Percentiles rank a stretch among this genome's conserved stretches.
Evolutionary conservation across 2,888 invertebrate species (phyloP).

Genomic region (Agonopterix heracliana): DNA sequence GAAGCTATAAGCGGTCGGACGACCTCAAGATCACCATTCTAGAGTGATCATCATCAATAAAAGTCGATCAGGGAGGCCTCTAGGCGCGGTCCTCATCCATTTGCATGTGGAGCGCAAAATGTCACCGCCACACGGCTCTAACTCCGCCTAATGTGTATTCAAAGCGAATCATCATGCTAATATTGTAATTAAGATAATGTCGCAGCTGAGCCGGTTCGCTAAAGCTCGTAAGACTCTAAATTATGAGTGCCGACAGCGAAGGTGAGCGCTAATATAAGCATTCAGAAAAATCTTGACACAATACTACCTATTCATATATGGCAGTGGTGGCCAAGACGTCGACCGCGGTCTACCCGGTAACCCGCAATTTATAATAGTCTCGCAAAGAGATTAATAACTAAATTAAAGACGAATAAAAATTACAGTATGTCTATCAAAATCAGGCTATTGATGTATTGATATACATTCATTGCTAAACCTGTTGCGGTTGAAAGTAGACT

Average conservation of each 20-base stretch:
- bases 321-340: no score
- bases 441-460: no score
- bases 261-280: conserved; percentile 8
- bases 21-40: conserved; percentile 3
- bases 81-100: conserved; percentile 16
- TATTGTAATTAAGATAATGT: conserved; percentile 56
- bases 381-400: no score
- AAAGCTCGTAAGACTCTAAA: conserved; percentile 10
- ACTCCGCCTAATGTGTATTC: conserved; percentile 37
- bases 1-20: conserved; percentile 7
- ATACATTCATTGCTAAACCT: no score
- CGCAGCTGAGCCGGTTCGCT: conserved; percentile 35
- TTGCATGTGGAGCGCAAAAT: conserved; percentile 32
- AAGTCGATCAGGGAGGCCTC: conserved; percentile 9
- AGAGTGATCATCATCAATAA: conserved; percentile 15
- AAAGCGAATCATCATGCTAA: conserved; percentile 53
- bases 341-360: no score
- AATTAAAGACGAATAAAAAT: no score
- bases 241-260: conserved; percentile 9
- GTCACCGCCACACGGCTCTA: conserved; percentile 18
- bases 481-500: no score
- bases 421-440: no score
- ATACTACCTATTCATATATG: not conserved
- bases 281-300: not conserved
- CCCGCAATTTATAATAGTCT: no score